These are phyloP conservation scores for Leptoclinus maculatus DNA, from an alignment of 2,797 vertebrate species.

Conservation along the genomic window DNA sequence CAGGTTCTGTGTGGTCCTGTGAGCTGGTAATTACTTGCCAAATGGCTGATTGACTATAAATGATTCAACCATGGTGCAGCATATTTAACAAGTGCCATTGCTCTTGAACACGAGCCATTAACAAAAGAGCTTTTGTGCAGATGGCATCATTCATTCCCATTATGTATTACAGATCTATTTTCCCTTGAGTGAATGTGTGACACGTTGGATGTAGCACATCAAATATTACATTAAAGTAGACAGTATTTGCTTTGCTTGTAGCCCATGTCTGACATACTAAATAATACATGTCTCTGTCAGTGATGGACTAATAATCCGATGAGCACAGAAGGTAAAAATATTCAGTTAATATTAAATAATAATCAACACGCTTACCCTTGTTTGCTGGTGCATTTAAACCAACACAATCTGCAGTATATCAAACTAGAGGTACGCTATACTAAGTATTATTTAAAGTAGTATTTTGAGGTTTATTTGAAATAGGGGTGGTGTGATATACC, in stretches of 20 bases:
- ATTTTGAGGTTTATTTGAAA: neutral
- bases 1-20: conserved; percentile 80
- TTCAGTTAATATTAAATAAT: neutral
- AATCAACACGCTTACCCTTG: neutral
- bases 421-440: neutral
- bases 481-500: neutral
- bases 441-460: neutral
- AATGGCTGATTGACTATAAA: conserved; percentile 17
- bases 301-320: conserved; percentile 6
- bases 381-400: neutral
- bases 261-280: neutral
- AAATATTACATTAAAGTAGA: conserved; percentile 13
- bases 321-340: neutral
- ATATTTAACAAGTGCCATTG: neutral
- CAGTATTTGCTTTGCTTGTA: neutral
- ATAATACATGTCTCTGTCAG: conserved; percentile 18
- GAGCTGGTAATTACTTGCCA: conserved; percentile 28
- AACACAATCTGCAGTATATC: neutral
- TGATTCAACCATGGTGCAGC: conserved; percentile 12
- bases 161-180: neutral
- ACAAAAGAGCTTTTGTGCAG: neutral
- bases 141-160: neutral
- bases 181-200: neutral
- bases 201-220: neutral
- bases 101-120: neutral